Base-by-base conservation (phyloP, 2,797 vertebrate species). In the Rhabdophis nuchalis region DNA sequence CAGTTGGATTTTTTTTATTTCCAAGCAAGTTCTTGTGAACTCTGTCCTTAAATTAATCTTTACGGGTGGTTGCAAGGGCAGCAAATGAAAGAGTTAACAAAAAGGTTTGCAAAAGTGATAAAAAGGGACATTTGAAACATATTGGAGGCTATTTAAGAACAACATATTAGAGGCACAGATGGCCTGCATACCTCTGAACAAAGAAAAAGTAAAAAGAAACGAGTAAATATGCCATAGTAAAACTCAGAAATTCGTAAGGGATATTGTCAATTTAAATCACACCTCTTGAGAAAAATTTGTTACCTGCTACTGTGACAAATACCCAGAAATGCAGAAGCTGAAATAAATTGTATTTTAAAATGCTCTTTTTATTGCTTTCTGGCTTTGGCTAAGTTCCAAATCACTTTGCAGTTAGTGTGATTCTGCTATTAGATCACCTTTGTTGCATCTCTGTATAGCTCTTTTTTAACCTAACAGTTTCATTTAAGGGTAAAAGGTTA, bases 151-250 rank as follows among this genome's bases (percentile, higher is more conserved):
- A 97, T 98, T 98, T 98, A 97, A 97, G 97, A 97, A 97, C 96
- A 97, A 96, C 96, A 97, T 97, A 97, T 98, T 97, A 97, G 97
- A 98, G 96, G 97, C 97, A 98, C 97, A 98, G 97, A 98, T 98
- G 97, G 97, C 97, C 96, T 14, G 77, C 96, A 97, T 98, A 97
- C 97, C 97, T 98, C 97, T 96, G 96, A 97, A 97, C 97, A 97
- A 97, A 97, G 95, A 96, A 96, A 96, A 97, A 97, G 96, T 96
- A 96, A 97, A 97, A 97, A 97, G 96, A 96, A 96, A 97, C 97
- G 96, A 97, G 97, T 97, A 97, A 97, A 97, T 97, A 97, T 98
- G 97, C 97, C 95, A 95, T 95, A 96, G 96, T 97, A 96, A 97
- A 96, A 95, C 95, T 96, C 95, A 95, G 96, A 96, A 97, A 95